phyloP scores from a whole-genome alignment of 2,113 vertebrate genomes.

The Laticauda laticaudata region DNA sequence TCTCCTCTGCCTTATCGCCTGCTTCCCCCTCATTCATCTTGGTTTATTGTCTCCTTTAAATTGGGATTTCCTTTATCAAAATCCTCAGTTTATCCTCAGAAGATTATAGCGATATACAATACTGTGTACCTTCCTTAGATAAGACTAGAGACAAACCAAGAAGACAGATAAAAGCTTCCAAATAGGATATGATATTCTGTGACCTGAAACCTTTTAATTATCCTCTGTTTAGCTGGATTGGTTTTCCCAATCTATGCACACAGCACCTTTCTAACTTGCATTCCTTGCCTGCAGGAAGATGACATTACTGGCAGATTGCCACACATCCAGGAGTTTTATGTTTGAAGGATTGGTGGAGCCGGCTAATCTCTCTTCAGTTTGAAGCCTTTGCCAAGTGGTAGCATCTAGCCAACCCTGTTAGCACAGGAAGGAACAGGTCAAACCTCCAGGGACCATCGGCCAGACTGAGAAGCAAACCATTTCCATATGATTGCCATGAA shows the following conservation, averaged over 20 bases:
- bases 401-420: neutral
- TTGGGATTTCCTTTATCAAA: neutral
- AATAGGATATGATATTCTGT: neutral
- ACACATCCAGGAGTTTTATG: neutral
- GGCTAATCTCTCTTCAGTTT: neutral
- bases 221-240: neutral
- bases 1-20: neutral
- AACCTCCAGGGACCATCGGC: neutral
- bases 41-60: neutral
- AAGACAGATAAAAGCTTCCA: neutral
- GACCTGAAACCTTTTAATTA: neutral
- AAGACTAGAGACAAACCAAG: neutral
- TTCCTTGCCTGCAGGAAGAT: neutral
- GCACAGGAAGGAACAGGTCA: neutral
- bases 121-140: neutral
- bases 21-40: neutral
- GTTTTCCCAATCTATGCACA: neutral
- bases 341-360: neutral
- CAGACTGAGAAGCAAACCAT: neutral
- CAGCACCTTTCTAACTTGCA: neutral
- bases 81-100: neutral
- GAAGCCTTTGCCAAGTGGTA: neutral
- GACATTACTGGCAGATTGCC: neutral
- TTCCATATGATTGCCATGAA: neutral
- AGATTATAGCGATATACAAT: neutral